Evolutionary conservation across 2,113 vertebrate genomes (phyloP).

Genomic region (Elephas maximus): DNA sequence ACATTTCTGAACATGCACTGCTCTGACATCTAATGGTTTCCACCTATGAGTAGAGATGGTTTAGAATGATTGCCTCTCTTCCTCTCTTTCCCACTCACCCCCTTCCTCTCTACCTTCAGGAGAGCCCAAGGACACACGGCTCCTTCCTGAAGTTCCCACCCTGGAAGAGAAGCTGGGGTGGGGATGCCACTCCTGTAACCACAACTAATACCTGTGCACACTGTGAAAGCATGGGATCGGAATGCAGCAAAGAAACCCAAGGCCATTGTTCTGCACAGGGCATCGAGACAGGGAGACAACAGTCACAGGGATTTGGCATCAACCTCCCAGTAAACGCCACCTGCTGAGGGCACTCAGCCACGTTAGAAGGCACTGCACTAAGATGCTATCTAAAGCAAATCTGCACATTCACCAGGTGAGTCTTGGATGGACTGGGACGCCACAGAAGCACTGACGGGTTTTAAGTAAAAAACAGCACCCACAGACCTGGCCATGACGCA

Average conservation of each 20-base stretch:
- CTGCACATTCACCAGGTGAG: no score
- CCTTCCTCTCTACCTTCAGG: background rate
- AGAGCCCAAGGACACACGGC: no score
- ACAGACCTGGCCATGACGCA: no score
- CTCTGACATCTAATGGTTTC: background rate
- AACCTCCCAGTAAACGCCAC: background rate
- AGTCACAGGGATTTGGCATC: background rate
- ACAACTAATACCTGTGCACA: no score
- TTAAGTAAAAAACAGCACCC: no score
- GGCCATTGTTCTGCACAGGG: background rate
- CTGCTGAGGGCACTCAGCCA: background rate
- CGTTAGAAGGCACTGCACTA: background rate
- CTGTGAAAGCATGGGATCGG: background rate
- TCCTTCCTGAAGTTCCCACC: background rate
- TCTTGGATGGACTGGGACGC: no score
- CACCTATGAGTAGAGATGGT: rapidly evolving
- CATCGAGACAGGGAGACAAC: background rate
- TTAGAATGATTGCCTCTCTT: background rate
- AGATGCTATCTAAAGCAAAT: no score
- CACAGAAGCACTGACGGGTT: no score
- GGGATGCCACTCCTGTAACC: background rate
- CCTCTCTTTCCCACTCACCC: background rate
- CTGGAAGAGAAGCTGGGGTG: background rate
- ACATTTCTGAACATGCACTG: background rate
- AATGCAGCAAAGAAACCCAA: background rate